Base-by-base conservation (phyloP, 2,888 invertebrate species). In the Bembecia ichneumoniformis region DNA sequence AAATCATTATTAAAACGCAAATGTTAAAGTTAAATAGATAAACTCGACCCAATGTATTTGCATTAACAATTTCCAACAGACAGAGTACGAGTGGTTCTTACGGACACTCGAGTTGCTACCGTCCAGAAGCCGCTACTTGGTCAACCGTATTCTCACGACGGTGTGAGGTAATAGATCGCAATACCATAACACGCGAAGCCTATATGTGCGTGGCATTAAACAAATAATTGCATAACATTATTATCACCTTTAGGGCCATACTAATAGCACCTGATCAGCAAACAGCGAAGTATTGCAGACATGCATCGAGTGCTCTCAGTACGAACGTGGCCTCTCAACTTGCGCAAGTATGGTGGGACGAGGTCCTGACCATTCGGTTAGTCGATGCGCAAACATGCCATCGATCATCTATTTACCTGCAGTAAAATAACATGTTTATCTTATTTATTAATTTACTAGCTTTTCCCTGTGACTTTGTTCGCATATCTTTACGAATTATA, bases 331-430 rank as follows among this genome's bases (percentile, higher is more conserved):
- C 51, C 53, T 49, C 53, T 55, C 48, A 48, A 59, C 68, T 77
- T 74, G 69, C 71, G 71, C 66, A 74, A 71, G 65, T 62, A 64
- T 65, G 71, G 68, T 61, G 65, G 66, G 65, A 60, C 66, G 61
- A 62, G 68, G 66, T 68, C 70, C 73, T 68, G 55, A 60, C 62
- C 64, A 64, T 68, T 68, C 67, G 62, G 66, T 58, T 63, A 57
- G 54, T 59, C 13, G 14, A 40, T 40, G 13, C 40, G 14, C 14
- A 13, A 40, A 40, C 9, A 0, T 28, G 20, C 20, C 20, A 28
- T 28, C 5, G 1, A 28, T 4, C 9, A 9, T 9, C 28, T 28
- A 5, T 17, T 17, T 17, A 17, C 2, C 7, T 7, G 9, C 7
- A 28, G 9, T 28, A 9, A 28, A 9, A 28, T 28, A 28, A 9